Conservation (phyloP, 2,888 invertebrate species). For the Augochlorella aurata region DNA sequence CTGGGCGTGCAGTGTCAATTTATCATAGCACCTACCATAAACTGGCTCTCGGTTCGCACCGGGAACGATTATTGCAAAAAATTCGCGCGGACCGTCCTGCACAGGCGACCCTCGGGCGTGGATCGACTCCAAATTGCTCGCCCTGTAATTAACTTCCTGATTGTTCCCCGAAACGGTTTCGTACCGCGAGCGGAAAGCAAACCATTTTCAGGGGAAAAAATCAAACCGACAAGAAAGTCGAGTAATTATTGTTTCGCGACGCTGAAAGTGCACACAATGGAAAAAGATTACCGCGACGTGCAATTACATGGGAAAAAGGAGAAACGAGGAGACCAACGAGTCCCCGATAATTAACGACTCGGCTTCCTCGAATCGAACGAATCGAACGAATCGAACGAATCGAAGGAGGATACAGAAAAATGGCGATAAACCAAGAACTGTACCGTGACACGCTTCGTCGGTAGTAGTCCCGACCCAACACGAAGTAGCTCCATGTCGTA, state of each 20-base stretch:
- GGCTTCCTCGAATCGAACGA: background rate
- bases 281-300: background rate
- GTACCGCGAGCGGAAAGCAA: background rate
- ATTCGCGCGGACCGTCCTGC: conserved; percentile 1
- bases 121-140: background rate
- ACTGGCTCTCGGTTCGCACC: background rate
- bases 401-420: conserved; percentile 31
- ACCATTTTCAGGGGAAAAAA: background rate
- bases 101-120: background rate
- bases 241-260: conserved; percentile 1
- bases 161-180: conserved; percentile 1
- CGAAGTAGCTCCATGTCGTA: conserved; percentile 65
- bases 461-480: conserved; percentile 66
- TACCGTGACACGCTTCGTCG: conserved; percentile 59
- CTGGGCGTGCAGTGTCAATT: too few relatives aligned
- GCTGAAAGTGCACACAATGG: background rate
- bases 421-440: conserved; percentile 51
- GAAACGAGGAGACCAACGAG: background rate
- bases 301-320: background rate
- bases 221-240: background rate
- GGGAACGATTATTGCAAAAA: conserved; percentile 32
- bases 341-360: background rate
- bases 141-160: background rate
- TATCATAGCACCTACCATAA: background rate
- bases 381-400: background rate